Evolutionary conservation across 2,888 invertebrate genomes (phyloP).

Genomic region (Chloroclystis v-ata): DNA sequence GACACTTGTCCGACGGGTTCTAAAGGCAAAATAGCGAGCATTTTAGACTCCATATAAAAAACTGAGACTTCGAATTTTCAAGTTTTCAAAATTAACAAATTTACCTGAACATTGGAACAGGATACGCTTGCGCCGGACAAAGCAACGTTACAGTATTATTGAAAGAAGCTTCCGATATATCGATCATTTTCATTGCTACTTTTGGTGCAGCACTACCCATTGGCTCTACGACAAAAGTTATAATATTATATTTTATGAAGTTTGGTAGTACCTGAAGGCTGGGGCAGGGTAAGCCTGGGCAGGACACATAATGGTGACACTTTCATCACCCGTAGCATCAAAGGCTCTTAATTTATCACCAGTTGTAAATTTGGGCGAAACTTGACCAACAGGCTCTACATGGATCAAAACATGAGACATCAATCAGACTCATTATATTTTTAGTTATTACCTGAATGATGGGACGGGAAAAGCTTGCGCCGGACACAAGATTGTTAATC

Average conservation of each 20-base stretch:
- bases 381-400: slow-evolving; percentile 83
- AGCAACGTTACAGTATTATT: slow-evolving; percentile 68
- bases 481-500: slow-evolving; percentile 83
- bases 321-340: slow-evolving; percentile 71
- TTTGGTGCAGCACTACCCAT: slow-evolving; percentile 84
- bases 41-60: neutral
- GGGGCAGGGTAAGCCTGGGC: slow-evolving; percentile 87
- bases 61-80: too few species aligned
- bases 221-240: slow-evolving; percentile 75
- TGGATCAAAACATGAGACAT: slow-evolving; percentile 16
- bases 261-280: slow-evolving; percentile 74
- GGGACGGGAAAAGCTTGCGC: slow-evolving; percentile 88
- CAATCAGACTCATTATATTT: slow-evolving; percentile 12
- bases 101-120: slow-evolving; percentile 84
- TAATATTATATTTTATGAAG: slow-evolving; percentile 13
- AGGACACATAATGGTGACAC: slow-evolving; percentile 81
- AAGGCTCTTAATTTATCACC: slow-evolving; percentile 82
- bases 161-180: slow-evolving; percentile 58
- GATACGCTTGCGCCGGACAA: slow-evolving; percentile 73
- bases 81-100: neutral
- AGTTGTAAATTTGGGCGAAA: slow-evolving; percentile 81
- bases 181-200: slow-evolving; percentile 78
- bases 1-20: slow-evolving; percentile 84
- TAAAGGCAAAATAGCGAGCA: slow-evolving; percentile 39
- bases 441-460: slow-evolving; percentile 80